phyloP scores from a whole-genome alignment of 2,113 vertebrate genomes.

The Dicentrarchus labrax region DNA sequence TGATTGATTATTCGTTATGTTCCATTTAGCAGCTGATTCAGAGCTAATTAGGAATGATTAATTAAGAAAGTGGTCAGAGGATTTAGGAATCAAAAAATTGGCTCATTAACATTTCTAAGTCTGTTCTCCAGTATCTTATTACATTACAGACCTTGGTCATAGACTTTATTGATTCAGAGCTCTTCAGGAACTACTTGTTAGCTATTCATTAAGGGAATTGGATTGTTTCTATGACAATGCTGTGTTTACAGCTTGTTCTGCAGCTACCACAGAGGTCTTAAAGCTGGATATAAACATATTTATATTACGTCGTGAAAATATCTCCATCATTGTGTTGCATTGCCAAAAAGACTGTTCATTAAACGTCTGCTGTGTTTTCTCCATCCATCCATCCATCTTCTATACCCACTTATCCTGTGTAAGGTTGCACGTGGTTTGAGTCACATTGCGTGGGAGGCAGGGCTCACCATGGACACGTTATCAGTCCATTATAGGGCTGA shows the following conservation, averaged over 20 bases:
- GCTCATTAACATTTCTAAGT: constrained; percentile 21
- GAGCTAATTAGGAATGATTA: constrained; percentile 48
- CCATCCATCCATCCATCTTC: background rate
- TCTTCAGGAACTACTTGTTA: background rate
- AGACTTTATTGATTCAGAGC: background rate
- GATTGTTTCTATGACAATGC: background rate
- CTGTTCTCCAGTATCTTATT: background rate
- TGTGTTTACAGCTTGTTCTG: no score
- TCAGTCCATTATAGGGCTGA: background rate
- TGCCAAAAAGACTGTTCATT: background rate
- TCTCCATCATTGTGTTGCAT: background rate
- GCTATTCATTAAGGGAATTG: background rate
- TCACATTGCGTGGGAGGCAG: background rate
- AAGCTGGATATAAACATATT: background rate
- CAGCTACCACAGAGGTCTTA: no score
- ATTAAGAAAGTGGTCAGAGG: constrained; percentile 45
- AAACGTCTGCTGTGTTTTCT: background rate
- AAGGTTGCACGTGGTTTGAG: background rate
- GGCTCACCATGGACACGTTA: background rate
- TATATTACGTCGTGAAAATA: background rate
- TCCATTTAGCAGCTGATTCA: constrained; percentile 50
- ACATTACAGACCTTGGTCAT: background rate
- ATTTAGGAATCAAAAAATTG: constrained; percentile 27
- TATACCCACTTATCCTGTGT: background rate
- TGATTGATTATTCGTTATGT: constrained; percentile 45